These are phyloP conservation scores for Drosophila buzzatii DNA, from an alignment of 2,888 invertebrate species.

Conservation along the genomic window DNA sequence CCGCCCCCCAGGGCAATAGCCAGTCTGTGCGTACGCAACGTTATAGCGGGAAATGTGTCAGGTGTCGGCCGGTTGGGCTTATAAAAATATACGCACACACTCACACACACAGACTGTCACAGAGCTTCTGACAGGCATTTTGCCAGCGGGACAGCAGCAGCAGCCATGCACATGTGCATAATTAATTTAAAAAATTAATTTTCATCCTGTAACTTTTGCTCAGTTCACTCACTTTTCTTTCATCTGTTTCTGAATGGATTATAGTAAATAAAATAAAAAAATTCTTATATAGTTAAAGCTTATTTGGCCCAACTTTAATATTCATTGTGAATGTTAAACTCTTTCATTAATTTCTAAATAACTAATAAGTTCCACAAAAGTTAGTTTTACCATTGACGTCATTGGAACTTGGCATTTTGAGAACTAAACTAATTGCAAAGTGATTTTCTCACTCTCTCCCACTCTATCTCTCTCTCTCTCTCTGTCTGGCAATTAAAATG, in stretches of 20 bases:
- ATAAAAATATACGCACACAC: constrained; percentile 35
- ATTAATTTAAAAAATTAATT: constrained; percentile 74
- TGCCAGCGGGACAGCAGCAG: constrained; percentile 13
- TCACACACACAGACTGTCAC: constrained; percentile 8
- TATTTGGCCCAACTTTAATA: background rate
- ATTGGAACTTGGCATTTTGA: constrained; percentile 13
- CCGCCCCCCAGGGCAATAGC: constrained; percentile 28
- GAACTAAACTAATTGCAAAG: constrained; percentile 25
- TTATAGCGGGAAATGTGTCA: constrained; percentile 57
- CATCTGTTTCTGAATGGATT: constrained; percentile 4
- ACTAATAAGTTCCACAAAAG: background rate
- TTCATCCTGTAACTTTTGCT: constrained; percentile 29
- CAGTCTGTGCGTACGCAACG: constrained; percentile 31
- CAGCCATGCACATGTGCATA: constrained; percentile 70
- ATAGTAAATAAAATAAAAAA: constrained; percentile 1
- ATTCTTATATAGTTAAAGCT: background rate
- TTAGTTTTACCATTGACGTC: background rate
- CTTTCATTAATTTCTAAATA: background rate
- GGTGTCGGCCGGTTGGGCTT: constrained; percentile 45
- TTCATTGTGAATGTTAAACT: background rate
- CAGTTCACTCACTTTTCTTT: constrained; percentile 16
- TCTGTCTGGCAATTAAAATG: constrained; percentile 49
- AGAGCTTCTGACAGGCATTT: constrained; percentile 4
- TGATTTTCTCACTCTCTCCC: constrained; percentile 18
- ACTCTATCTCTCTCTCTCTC: background rate